Base-by-base conservation (phyloP, 2,797 vertebrate genomes). In the Melanotaenia maccullochi region DNA sequence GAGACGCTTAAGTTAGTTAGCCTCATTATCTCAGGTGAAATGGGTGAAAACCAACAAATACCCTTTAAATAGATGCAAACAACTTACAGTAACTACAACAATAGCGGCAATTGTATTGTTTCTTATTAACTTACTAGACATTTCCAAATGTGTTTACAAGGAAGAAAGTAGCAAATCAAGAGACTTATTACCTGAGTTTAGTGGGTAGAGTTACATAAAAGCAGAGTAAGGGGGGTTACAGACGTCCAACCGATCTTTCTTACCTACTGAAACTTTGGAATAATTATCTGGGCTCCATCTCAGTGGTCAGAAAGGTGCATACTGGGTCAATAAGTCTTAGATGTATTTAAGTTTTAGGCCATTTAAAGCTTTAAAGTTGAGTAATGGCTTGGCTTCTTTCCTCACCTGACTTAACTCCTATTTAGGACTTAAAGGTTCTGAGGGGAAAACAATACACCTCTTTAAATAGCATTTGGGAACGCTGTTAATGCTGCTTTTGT, bases 351-450 rank as follows among this genome's bases (percentile, higher is more conserved):
- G 35, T 55, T 36, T 25, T 25, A 36, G 56, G n/a, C 30, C 22
- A 4, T 68, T 59, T 68, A 36, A 36, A 44, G 42, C 44, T 51
- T 51, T 51, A 51, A 28, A 60, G 30, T 42, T 60, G 33, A 68
- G 42, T 60, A 60, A 68, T 28, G 42, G 59, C 40, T 60, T 68
- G 42, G 44, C 42, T 24, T 22, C 32, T 22, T 59, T 49, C 32
- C 8, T 60, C 22, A 36, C 11, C 66, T 60, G 30, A 58, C 54
- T 66, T 28, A 66, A 38, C 47, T 30, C 16, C 38, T 30, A 35
- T 40, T 68, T 13, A 52, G 12, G 22, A 54, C 18, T 30, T 60
- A 20, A 22, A n/a, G 20, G 18, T 18, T 52, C 58, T 58, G 14
- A 36, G n/a, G 22, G 18, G 25, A 66, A 28, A 14, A 13, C 9